These are phyloP conservation scores for Hyperoplus lanceolatus DNA, from an alignment of 2,797 vertebrate genomes.

Conservation along the genomic window DNA sequence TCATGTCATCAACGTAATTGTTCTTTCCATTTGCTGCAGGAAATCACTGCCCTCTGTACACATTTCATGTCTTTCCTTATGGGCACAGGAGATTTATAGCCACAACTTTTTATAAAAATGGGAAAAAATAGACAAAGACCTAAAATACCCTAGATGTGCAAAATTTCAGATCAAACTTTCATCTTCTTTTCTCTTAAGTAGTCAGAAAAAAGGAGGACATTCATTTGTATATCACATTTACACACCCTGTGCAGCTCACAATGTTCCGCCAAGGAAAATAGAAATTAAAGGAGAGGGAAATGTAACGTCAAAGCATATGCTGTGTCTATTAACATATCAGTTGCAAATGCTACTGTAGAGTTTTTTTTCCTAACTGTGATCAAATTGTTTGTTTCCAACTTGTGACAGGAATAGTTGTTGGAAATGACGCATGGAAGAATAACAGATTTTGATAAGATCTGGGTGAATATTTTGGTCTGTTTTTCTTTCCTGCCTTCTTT, in stretches of 20 bases:
- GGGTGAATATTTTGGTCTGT: slow-evolving; percentile 40
- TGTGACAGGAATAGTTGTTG: slow-evolving; percentile 26
- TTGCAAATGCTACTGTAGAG: neutral
- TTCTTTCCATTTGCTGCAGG: slow-evolving; percentile 59
- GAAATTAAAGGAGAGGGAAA: slow-evolving; percentile 2
- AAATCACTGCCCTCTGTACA: slow-evolving; percentile 71
- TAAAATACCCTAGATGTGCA: neutral
- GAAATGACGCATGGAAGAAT: slow-evolving; percentile 36
- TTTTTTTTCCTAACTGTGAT: neutral
- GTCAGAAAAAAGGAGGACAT: neutral
- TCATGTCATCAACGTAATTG: slow-evolving; percentile 66
- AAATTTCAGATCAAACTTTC: neutral
- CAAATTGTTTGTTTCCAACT: slow-evolving; percentile 6
- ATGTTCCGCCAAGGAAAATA: neutral
- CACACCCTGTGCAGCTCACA: neutral
- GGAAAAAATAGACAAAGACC: slow-evolving; percentile 43
- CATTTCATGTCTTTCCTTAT: slow-evolving; percentile 62
- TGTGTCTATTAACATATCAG: neutral
- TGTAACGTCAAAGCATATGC: slow-evolving; percentile 7
- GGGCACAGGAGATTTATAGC: slow-evolving; percentile 55
- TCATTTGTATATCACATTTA: slow-evolving; percentile 3
- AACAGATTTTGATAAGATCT: slow-evolving; percentile 44
- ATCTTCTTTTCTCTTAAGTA: neutral
- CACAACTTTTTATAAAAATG: slow-evolving; percentile 33
- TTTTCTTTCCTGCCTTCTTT: slow-evolving; percentile 38